Evolutionary conservation across 1,140 invertebrate species (phyloP).

Genomic region (Diorhabda sublineata): DNA sequence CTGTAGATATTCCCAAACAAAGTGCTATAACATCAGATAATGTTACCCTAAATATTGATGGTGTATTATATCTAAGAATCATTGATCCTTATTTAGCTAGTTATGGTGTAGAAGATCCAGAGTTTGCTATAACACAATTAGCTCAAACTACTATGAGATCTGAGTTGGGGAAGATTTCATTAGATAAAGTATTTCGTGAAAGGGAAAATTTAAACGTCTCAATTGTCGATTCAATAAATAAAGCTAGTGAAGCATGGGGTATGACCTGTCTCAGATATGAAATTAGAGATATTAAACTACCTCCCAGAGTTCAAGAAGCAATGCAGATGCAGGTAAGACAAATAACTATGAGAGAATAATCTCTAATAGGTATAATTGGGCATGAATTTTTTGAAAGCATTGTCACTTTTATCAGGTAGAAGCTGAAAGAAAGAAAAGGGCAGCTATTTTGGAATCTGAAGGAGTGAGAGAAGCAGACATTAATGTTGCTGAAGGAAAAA

Average conservation of each 20-base stretch:
- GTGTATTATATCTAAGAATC: constrained; percentile 92
- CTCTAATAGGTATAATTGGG: too few species aligned
- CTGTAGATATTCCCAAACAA: constrained; percentile 98
- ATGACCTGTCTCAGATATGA: constrained; percentile 97
- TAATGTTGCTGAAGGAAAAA: constrained; percentile 95
- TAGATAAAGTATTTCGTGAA: constrained; percentile 96
- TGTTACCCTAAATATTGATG: constrained; percentile 95
- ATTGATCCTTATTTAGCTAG: constrained; percentile 91
- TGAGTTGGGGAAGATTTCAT: constrained; percentile 95
- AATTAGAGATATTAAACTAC: constrained; percentile 93
- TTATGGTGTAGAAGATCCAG: constrained; percentile 98
- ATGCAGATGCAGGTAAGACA: constrained; percentile 92
- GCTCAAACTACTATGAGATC: constrained; percentile 99
- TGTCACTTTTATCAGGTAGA: constrained; percentile 62
- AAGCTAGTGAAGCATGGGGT: constrained; percentile 97
- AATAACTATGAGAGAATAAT: neutral
- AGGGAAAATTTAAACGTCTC: constrained; percentile 92
- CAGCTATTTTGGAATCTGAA: constrained; percentile 95
- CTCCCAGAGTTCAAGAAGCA: constrained; percentile 90
- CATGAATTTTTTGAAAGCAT: too few species aligned
- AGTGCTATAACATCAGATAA: constrained; percentile 97
- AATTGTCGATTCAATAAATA: constrained; percentile 97
- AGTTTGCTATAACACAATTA: constrained; percentile 98
- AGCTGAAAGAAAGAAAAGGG: constrained; percentile 94
- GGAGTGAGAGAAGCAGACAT: constrained; percentile 92